Conservation (phyloP, 2,888 invertebrate genomes). For the Idaea biselata region DNA sequence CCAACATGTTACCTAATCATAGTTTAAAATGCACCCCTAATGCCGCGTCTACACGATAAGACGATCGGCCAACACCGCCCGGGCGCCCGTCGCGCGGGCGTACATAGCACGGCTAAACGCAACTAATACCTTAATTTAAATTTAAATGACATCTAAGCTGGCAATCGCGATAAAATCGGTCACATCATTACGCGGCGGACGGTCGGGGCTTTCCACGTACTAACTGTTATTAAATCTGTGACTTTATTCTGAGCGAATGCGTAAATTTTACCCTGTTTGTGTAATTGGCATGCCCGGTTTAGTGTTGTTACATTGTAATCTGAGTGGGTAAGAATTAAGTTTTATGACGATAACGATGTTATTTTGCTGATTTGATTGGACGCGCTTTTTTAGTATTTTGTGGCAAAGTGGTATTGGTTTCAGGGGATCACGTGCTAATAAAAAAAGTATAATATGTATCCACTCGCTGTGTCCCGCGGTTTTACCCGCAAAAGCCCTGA, state of each 20-base stretch:
- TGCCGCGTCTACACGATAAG: constrained; percentile 43
- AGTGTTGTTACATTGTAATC: constrained; percentile 6
- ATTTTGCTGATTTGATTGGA: neutral
- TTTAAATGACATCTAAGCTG: constrained; percentile 75
- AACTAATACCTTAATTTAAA: constrained; percentile 77
- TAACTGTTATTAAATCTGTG: neutral
- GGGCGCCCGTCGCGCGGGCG: constrained; percentile 49
- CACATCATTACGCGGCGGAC: constrained; percentile 43
- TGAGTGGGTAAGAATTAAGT: neutral
- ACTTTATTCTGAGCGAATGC: neutral
- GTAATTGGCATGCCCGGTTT: constrained; percentile 11
- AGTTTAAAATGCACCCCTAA: constrained; percentile 52
- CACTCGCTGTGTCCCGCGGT: no score
- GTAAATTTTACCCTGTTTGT: neutral
- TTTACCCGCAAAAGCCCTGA: no score
- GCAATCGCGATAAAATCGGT: constrained; percentile 48
- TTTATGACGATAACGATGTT: constrained; percentile 2
- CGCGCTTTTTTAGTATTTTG: neutral
- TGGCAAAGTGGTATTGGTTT: no score
- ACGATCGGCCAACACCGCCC: constrained; percentile 27
- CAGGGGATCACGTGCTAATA: no score
- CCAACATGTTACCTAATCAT: constrained; percentile 24
- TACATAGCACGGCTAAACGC: constrained; percentile 7
- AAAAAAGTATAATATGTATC: no score
- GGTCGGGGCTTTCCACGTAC: constrained; percentile 3